A percentile compares a stretch with the other conserved stretches of the same genome.
These are phyloP conservation scores for Noctua janthe DNA, from an alignment of 2,888 invertebrate species.

Conservation along the genomic window DNA sequence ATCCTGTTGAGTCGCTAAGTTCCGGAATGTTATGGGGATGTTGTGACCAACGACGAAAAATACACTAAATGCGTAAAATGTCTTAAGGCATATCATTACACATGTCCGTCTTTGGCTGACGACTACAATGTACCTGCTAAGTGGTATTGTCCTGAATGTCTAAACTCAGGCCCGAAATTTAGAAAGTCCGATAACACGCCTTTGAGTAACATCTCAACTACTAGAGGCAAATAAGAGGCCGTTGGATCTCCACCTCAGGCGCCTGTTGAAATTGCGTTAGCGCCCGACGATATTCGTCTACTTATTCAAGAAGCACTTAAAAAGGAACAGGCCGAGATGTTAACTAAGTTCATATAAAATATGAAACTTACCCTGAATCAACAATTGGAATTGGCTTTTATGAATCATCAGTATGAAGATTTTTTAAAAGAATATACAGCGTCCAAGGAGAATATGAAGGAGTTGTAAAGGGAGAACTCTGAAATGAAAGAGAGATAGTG, in stretches of 20 bases:
- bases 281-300: neutral
- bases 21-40: no score
- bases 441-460: no score
- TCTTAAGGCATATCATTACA: no score
- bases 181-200: neutral
- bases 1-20: no score
- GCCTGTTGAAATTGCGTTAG: conserved; percentile 1
- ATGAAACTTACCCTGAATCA: conserved; percentile 1
- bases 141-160: conserved; percentile 3
- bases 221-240: neutral
- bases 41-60: no score
- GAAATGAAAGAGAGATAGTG: no score
- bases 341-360: conserved; percentile 6
- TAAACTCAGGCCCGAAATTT: neutral
- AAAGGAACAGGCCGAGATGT: neutral
- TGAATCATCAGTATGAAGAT: no score
- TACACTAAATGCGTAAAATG: no score
- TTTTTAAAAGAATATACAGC: no score
- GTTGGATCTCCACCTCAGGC: conserved; percentile 7
- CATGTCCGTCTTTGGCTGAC: no score
- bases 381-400: neutral
- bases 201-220: conserved; percentile 4
- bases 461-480: no score
- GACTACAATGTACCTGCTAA: neutral
- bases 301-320: conserved; percentile 2